Base-by-base conservation (phyloP, 1,140 invertebrate genomes). In the Nilaparvata lugens region DNA sequence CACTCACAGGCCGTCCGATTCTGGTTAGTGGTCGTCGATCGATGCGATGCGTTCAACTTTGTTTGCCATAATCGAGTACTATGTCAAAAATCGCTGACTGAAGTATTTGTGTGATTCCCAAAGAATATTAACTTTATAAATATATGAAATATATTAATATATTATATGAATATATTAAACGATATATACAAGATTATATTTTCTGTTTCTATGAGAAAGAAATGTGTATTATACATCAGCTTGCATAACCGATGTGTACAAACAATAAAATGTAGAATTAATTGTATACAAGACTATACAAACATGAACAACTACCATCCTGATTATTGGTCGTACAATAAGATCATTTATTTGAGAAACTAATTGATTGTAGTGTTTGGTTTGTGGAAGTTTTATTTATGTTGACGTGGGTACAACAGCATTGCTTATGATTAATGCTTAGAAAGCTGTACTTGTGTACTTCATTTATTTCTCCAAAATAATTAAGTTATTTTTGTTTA, bases 141-240 rank as follows among this genome's bases (percentile, higher is more conserved):
- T 48, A 48, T 48, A 48, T 48, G 13, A 48, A 48, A 48, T 48
- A 48, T 19, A 48, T 48, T 48, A 48, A 48, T 48, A 48, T 48
- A n/a, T n/a, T n/a, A 48, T 19, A 48, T 48, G 18, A 19, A 48
- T 48, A 48, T 48, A 48, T 48, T 19, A 19, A 48, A 48, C 31
- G 31, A 35, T 35, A 48, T 48, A 48, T 48, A 48, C 16, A 48
- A 48, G 16, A 48, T 19, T 48, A 23, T 48, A 48, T 48, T 48
- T 48, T 48, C 18, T 48, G 45, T 48, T 48, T 48, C 18, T 18
- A 48, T 19, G 45, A 48, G 21, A 48, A 48, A 48, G 45, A 48
- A 48, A 48, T 48, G 45, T 48, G 45, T 48, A 48, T 48, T 48
- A 48, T 23, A 35, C 31, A 35, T 48, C 16, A 18, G 16, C 45